A percentile compares a stretch with the other conserved stretches of the same genome.
These are phyloP conservation scores for Drosophila meridionalis DNA, from an alignment of 2,888 invertebrate species.

Conservation along the genomic window DNA sequence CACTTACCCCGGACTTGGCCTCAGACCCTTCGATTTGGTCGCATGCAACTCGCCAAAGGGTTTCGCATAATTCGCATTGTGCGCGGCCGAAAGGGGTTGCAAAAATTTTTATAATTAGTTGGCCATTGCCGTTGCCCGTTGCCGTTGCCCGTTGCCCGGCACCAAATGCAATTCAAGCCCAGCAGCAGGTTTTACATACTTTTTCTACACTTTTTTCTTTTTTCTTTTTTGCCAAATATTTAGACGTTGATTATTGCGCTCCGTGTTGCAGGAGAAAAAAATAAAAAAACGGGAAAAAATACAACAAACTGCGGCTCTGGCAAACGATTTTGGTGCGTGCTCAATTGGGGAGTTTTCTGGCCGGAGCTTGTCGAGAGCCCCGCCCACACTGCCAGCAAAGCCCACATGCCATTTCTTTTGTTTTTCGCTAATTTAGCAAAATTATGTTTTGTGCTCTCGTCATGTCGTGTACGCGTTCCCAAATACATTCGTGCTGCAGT, in stretches of 20 bases:
- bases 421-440: conserved; percentile 82
- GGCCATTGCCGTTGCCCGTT: conserved; percentile 69
- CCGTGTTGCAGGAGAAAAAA: conserved; percentile 3
- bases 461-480: conserved; percentile 48
- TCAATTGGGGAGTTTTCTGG: conserved; percentile 82
- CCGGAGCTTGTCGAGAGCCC: conserved; percentile 20
- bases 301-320: conserved; percentile 26
- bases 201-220: conserved; percentile 38
- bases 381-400: conserved; percentile 20
- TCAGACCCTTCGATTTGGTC: conserved; percentile 46
- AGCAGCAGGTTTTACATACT: conserved; percentile 42
- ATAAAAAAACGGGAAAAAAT: background rate
- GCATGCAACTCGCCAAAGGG: conserved; percentile 66
- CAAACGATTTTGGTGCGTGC: conserved; percentile 82
- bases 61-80: conserved; percentile 55
- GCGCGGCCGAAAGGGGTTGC: conserved; percentile 53
- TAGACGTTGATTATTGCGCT: conserved; percentile 76
- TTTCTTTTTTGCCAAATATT: conserved; percentile 65
- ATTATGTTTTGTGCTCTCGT: conserved; percentile 73
- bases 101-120: conserved; percentile 76
- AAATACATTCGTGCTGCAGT: conserved; percentile 54
- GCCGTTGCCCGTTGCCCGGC: conserved; percentile 64
- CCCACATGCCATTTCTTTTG: conserved; percentile 72
- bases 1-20: conserved; percentile 73
- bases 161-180: conserved; percentile 63